Evolutionary conservation across 2,113 vertebrate genomes (phyloP).

Genomic region (Daubentonia madagascariensis): DNA sequence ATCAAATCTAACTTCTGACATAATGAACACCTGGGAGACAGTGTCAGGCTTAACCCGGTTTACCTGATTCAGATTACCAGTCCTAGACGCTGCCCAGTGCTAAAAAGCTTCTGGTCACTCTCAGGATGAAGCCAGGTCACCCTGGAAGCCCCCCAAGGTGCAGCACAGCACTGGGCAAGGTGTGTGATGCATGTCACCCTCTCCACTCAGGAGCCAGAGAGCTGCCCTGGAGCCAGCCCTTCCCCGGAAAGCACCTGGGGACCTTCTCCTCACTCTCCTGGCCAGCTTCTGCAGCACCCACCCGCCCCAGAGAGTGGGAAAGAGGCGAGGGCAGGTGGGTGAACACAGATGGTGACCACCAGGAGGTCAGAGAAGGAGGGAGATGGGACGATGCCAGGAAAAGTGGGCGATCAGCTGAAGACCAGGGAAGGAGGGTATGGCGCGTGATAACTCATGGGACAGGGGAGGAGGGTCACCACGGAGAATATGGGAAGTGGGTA

Average conservation of each 20-base stretch:
- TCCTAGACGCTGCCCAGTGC: background rate
- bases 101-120: background rate
- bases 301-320: background rate
- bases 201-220: background rate
- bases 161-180: background rate
- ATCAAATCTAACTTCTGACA: background rate
- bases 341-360: constrained; percentile 42
- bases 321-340: background rate
- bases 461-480: background rate
- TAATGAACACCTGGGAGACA: background rate
- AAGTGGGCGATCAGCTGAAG: background rate
- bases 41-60: background rate
- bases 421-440: background rate
- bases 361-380: background rate
- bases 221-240: background rate
- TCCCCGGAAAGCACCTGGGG: background rate
- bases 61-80: background rate
- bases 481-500: background rate
- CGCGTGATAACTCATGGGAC: background rate
- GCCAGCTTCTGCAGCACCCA: background rate
- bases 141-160: background rate
- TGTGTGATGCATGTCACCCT: background rate
- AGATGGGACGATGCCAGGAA: background rate
- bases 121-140: background rate
- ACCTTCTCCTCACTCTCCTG: background rate